Percentiles rank a stretch among this genome's conserved stretches.
These are phyloP conservation scores for Plusia festucae DNA, from an alignment of 2,888 invertebrate genomes.

Conservation along the genomic window DNA sequence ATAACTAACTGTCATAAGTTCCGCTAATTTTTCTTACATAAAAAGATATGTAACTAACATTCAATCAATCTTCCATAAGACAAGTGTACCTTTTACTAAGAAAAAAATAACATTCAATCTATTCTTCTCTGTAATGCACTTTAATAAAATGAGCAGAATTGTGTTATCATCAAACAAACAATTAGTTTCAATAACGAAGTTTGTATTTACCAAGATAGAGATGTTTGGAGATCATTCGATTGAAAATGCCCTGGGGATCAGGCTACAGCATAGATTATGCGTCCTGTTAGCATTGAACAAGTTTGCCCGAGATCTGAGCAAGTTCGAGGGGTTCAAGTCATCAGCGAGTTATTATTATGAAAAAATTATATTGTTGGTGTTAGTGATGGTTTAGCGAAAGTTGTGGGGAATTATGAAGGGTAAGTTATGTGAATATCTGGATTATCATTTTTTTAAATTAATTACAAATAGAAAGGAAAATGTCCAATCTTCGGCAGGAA, in stretches of 20 bases:
- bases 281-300: conserved; percentile 43
- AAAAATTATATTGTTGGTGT: not conserved
- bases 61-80: too few relatives aligned
- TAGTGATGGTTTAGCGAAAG: not conserved
- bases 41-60: too few relatives aligned
- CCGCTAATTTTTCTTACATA: too few relatives aligned
- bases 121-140: too few relatives aligned
- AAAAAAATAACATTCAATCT: too few relatives aligned
- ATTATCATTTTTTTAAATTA: too few relatives aligned
- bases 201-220: conserved; percentile 40
- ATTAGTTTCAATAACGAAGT: conserved; percentile 43
- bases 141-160: too few relatives aligned
- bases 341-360: conserved; percentile 28
- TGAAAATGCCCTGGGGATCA: conserved; percentile 44
- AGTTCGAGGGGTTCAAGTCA: conserved; percentile 35
- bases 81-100: too few relatives aligned
- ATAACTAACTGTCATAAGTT: too few relatives aligned
- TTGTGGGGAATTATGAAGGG: not conserved
- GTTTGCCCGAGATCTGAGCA: conserved; percentile 33
- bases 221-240: conserved; percentile 36
- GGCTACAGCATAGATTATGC: conserved; percentile 45
- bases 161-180: conserved; percentile 11
- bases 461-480: too few relatives aligned
- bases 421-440: too few relatives aligned
- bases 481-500: too few relatives aligned